Evolutionary conservation across 2,113 vertebrate species (phyloP).

Genomic region (Regulus satrapa): DNA sequence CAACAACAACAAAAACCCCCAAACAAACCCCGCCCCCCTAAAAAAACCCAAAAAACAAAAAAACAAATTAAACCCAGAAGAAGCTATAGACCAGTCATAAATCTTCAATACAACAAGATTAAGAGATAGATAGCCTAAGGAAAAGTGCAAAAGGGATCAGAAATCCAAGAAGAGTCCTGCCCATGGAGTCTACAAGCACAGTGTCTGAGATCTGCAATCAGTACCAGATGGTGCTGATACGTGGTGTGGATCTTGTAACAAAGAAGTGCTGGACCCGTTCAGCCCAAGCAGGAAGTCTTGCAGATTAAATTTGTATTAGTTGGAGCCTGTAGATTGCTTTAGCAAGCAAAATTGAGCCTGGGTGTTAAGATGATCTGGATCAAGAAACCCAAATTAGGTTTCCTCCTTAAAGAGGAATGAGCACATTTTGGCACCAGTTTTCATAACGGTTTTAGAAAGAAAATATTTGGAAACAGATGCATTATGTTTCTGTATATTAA

Average conservation of each 20-base stretch:
- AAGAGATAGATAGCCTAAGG: not conserved
- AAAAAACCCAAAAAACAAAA: not conserved
- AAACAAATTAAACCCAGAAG: too few species aligned
- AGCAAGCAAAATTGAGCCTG: slow-evolving; percentile 28
- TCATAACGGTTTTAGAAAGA: not conserved
- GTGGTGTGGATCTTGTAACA: not conserved
- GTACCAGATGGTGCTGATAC: not conserved
- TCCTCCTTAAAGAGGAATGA: slow-evolving; percentile 6
- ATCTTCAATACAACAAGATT: not conserved
- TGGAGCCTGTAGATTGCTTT: slow-evolving; percentile 7
- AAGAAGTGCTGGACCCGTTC: not conserved
- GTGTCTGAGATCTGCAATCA: not conserved
- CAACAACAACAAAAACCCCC: too few species aligned
- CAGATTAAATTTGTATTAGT: slow-evolving; percentile 29
- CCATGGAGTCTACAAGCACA: not conserved
- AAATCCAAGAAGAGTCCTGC: not conserved
- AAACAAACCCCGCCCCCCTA: too few species aligned
- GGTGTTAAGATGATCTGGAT: slow-evolving; percentile 32
- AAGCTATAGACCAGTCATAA: not conserved
- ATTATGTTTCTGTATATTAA: slow-evolving; percentile 31
- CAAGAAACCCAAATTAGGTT: slow-evolving; percentile 25
- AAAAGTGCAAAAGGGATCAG: not conserved
- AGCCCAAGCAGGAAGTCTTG: not conserved
- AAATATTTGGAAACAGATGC: slow-evolving; percentile 46
- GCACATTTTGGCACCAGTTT: not conserved